Conservation (phyloP, 2,113 vertebrate genomes). For the Diadophis punctatus region DNA sequence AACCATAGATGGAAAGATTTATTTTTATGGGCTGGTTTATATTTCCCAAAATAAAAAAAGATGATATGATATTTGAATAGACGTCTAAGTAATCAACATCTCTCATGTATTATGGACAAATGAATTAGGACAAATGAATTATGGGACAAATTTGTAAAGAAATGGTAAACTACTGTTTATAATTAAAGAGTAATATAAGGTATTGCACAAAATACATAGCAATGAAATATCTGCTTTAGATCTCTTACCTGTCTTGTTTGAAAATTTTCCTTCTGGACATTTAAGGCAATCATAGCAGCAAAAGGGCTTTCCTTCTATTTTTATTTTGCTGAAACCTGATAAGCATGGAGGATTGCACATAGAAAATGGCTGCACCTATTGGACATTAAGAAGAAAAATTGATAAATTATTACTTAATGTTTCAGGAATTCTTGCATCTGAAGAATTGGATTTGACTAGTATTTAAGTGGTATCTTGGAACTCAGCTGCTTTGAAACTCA, state of each 20-base stretch:
- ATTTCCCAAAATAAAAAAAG: neutral
- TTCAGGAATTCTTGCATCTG: neutral
- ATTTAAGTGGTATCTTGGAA: too few relatives aligned
- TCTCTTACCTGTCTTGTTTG: neutral
- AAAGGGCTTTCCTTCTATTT: neutral
- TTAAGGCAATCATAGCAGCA: neutral
- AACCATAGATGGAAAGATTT: too few relatives aligned
- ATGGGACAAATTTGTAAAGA: neutral
- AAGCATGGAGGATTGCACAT: neutral
- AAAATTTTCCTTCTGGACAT: neutral
- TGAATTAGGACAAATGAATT: too few relatives aligned
- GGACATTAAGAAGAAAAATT: neutral
- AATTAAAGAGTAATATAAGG: neutral
- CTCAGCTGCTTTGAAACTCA: too few relatives aligned
- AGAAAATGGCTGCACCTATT: neutral
- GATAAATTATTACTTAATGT: neutral
- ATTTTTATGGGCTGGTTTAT: neutral
- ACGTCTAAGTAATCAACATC: neutral
- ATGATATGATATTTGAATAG: neutral
- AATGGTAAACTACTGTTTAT: neutral
- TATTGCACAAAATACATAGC: neutral
- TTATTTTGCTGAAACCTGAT: neutral
- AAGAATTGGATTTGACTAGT: neutral
- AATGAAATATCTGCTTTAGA: neutral
- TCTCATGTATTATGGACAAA: neutral